A percentile compares a stretch with the other conserved stretches of the same genome.
These are phyloP conservation scores for Garra rufa DNA, from an alignment of 2,113 vertebrate species.

Conservation along the genomic window DNA sequence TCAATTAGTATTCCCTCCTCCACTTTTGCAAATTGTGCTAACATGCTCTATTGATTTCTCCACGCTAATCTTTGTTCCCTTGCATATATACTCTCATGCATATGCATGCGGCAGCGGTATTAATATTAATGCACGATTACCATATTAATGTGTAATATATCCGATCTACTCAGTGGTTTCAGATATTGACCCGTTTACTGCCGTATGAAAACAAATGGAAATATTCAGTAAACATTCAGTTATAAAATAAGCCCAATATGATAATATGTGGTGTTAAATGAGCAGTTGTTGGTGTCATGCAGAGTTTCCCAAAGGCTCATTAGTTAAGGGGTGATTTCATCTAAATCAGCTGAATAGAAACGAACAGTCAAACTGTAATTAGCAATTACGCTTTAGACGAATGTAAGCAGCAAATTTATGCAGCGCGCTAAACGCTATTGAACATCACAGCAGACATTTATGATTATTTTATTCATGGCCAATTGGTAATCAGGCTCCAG, in stretches of 20 bases:
- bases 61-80: background rate
- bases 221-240: background rate
- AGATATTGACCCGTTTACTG: background rate
- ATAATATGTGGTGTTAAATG: slow-evolving; percentile 13
- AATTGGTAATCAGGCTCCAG: slow-evolving; percentile 12
- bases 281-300: slow-evolving; percentile 18
- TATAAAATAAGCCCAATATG: background rate
- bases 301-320: slow-evolving; percentile 34
- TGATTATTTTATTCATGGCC: slow-evolving; percentile 35
- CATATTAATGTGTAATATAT: slow-evolving; percentile 20
- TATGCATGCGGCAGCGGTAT: slow-evolving; percentile 16
- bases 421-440: slow-evolving; percentile 17
- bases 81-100: slow-evolving; percentile 33
- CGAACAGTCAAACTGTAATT: slow-evolving; percentile 58
- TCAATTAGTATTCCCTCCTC: slow-evolving; percentile 13
- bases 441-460: slow-evolving; percentile 21
- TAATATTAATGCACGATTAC: slow-evolving; percentile 13
- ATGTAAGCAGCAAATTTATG: slow-evolving; percentile 45
- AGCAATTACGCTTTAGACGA: slow-evolving; percentile 54
- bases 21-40: slow-evolving; percentile 13
- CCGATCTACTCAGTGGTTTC: background rate
- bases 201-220: background rate
- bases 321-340: slow-evolving; percentile 46
- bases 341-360: slow-evolving; percentile 52
- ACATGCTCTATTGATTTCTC: slow-evolving; percentile 20